Conservation (phyloP, 2,113 vertebrate genomes). For the Lagenorhynchus albirostris region DNA sequence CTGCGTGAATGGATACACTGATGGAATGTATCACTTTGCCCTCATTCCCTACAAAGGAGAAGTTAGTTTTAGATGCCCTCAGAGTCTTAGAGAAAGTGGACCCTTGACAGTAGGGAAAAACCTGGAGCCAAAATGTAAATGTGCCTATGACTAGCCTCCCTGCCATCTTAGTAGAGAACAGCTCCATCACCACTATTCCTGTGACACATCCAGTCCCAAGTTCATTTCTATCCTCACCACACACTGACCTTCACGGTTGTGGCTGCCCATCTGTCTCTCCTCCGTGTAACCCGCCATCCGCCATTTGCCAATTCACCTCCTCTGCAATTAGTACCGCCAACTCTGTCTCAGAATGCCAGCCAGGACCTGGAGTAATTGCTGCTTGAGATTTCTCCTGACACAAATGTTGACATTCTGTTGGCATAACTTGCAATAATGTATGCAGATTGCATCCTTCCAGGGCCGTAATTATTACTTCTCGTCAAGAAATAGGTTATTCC, state of each 20-base stretch:
- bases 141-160: background rate
- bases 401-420: conserved; percentile 89
- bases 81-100: background rate
- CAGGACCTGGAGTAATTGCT: conserved; percentile 79
- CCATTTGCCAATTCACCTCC: conserved; percentile 40
- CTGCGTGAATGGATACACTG: background rate
- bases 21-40: background rate
- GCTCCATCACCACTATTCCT: background rate
- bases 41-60: background rate
- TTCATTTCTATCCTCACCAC: background rate
- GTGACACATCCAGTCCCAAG: background rate
- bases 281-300: background rate
- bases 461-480: conserved; percentile 86
- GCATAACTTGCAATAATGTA: conserved; percentile 88
- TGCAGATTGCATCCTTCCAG: conserved; percentile 86
- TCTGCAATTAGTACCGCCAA: conserved; percentile 56
- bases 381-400: conserved; percentile 83
- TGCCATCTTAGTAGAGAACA: background rate
- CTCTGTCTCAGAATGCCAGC: conserved; percentile 69
- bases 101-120: background rate
- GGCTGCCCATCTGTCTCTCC: background rate
- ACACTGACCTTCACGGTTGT: conserved; percentile 17
- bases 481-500: conserved; percentile 82
- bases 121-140: background rate
- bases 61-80: background rate